Evolutionary conservation across 2,113 vertebrate species (phyloP).

Genomic region (Oreochromis spilurus): DNA sequence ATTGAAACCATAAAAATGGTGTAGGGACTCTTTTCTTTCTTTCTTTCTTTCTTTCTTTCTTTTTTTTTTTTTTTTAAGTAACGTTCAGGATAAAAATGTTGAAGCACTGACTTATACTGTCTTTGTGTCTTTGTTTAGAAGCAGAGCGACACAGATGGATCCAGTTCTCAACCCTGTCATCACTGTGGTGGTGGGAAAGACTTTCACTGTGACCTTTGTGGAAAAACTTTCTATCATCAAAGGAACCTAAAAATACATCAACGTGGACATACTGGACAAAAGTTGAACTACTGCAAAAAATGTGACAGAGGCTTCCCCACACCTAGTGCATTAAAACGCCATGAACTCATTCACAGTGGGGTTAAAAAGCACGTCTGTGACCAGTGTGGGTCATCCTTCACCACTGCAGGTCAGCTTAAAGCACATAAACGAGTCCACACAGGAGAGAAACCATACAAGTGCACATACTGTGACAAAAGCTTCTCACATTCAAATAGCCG

Average conservation of each 20-base stretch:
- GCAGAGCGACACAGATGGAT: not conserved
- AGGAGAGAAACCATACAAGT: not conserved
- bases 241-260: not conserved
- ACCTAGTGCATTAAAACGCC: not conserved
- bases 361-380: not conserved
- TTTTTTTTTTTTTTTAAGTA: not conserved
- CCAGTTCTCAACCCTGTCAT: not conserved
- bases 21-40: not conserved
- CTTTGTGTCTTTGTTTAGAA: not conserved
- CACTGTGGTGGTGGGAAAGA: not conserved
- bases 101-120: not conserved
- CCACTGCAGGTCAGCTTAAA: not conserved
- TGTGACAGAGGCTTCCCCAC: not conserved
- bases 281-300: not conserved
- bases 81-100: accelerated
- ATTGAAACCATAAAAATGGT: not conserved
- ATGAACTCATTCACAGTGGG: not conserved
- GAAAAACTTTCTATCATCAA: not conserved
- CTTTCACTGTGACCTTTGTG: not conserved
- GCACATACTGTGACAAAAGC: not conserved
- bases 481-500: not conserved
- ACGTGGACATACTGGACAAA: not conserved
- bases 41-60: not conserved
- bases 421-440: not conserved
- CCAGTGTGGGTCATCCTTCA: not conserved